Percentiles rank a stretch among this genome's conserved stretches.
phyloP scores from a whole-genome alignment of 2,113 vertebrate genomes.

The Sterrhoptilus dennistouni region DNA sequence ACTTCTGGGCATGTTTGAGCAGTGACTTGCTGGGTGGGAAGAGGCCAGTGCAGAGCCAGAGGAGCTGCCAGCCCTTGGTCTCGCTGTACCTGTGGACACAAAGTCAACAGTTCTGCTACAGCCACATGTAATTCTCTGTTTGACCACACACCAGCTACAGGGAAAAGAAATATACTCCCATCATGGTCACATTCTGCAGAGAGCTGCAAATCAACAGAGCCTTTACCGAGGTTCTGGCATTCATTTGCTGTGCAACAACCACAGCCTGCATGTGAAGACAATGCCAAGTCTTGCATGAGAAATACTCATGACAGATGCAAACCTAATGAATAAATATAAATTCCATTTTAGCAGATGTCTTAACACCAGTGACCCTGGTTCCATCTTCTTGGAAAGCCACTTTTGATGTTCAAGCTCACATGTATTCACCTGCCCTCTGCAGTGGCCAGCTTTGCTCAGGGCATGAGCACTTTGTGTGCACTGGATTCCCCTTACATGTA shows the following conservation, averaged over 20 bases:
- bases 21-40: constrained; percentile 87
- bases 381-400: neutral
- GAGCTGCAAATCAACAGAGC: neutral
- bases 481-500: neutral
- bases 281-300: neutral
- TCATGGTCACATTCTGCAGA: neutral
- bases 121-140: neutral
- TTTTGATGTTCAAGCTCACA: neutral
- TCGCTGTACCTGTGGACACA: constrained; percentile 81
- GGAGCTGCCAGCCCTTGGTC: constrained; percentile 91
- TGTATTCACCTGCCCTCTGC: neutral
- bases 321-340: neutral
- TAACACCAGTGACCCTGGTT: neutral
- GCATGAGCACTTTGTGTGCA: neutral
- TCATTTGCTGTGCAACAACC: neutral
- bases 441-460: neutral
- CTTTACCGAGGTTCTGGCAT: neutral
- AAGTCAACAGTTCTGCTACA: neutral
- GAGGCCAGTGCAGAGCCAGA: constrained; percentile 94
- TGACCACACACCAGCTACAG: neutral
- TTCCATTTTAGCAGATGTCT: neutral
- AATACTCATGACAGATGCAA: neutral
- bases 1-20: constrained; percentile 85
- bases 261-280: neutral
- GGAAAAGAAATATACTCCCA: neutral